Percentiles rank a stretch among this genome's conserved stretches.
phyloP scores from a whole-genome alignment of 2,113 vertebrate genomes.

The Struthio camelus region DNA sequence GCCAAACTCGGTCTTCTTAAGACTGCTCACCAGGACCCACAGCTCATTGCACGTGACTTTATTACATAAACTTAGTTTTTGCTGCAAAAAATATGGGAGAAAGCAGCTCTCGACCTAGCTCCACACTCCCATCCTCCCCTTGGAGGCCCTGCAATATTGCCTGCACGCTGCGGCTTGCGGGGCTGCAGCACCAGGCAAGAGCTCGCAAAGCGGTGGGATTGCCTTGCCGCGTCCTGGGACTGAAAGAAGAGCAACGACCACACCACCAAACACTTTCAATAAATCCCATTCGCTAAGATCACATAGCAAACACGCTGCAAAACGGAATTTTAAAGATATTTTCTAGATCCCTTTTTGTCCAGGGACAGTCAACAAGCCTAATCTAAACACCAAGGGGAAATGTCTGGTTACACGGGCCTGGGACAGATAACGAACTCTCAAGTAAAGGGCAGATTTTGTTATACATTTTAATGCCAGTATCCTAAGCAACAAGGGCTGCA shows the following conservation, averaged over 20 bases:
- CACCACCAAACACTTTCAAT: background rate
- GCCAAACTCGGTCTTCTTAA: background rate
- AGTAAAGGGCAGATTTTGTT: constrained; percentile 28
- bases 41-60: background rate
- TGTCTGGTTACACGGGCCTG: background rate
- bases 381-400: background rate
- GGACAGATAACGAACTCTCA: background rate
- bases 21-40: background rate
- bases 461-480: constrained; percentile 30
- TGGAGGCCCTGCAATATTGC: too few relatives aligned
- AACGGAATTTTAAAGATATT: background rate
- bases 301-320: background rate
- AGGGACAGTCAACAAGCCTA: background rate
- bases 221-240: too few relatives aligned
- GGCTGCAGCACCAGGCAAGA: too few relatives aligned
- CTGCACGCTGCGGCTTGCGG: too few relatives aligned
- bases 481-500: constrained; percentile 28
- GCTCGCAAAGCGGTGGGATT: background rate
- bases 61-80: background rate
- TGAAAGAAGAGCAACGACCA: background rate
- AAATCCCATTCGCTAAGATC: background rate
- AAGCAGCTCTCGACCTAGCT: background rate
- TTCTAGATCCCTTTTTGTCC: background rate
- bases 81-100: background rate
- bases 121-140: background rate